Evolutionary conservation across 2,888 invertebrate species (phyloP).

Genomic region (Ptychoptera albimana): DNA sequence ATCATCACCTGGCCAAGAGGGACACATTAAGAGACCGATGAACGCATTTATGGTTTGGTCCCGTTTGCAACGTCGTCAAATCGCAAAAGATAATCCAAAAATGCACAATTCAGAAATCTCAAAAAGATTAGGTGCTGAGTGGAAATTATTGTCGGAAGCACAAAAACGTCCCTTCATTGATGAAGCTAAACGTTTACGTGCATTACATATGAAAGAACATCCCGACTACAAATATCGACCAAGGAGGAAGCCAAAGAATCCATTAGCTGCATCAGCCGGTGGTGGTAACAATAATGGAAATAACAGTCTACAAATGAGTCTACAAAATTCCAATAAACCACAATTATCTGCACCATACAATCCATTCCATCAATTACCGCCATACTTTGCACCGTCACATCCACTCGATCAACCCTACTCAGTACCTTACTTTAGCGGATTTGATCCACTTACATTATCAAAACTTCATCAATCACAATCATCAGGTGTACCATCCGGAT

Average conservation of each 20-base stretch:
- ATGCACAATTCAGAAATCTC: slow-evolving; percentile 86
- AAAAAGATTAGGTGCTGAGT: slow-evolving; percentile 81
- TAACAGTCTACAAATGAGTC: slow-evolving; percentile 10
- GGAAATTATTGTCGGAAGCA: slow-evolving; percentile 74
- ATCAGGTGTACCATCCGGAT: slow-evolving; percentile 10
- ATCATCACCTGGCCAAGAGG: slow-evolving; percentile 36
- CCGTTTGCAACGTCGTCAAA: slow-evolving; percentile 75
- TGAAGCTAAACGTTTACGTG: slow-evolving; percentile 78
- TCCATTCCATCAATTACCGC: slow-evolving; percentile 48
- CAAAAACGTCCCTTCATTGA: slow-evolving; percentile 91
- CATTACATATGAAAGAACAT: slow-evolving; percentile 80
- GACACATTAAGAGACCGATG: slow-evolving; percentile 92
- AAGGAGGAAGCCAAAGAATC: slow-evolving; percentile 66
- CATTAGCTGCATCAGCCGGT: slow-evolving; percentile 35
- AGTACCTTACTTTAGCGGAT: slow-evolving; percentile 30
- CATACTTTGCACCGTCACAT: slow-evolving; percentile 63
- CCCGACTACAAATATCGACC: slow-evolving; percentile 85
- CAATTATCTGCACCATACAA: slow-evolving; percentile 32
- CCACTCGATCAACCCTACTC: slow-evolving; percentile 41
- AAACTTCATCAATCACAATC: slow-evolving; percentile 27
- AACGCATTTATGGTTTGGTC: slow-evolving; percentile 98
- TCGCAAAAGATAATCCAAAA: slow-evolving; percentile 87
- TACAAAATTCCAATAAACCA: slow-evolving; percentile 16
- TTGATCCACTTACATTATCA: slow-evolving; percentile 28
- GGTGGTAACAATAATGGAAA: slow-evolving; percentile 17